Evolutionary conservation across 2,797 vertebrate species (phyloP).

Genomic region (Amphiprion clarkii): DNA sequence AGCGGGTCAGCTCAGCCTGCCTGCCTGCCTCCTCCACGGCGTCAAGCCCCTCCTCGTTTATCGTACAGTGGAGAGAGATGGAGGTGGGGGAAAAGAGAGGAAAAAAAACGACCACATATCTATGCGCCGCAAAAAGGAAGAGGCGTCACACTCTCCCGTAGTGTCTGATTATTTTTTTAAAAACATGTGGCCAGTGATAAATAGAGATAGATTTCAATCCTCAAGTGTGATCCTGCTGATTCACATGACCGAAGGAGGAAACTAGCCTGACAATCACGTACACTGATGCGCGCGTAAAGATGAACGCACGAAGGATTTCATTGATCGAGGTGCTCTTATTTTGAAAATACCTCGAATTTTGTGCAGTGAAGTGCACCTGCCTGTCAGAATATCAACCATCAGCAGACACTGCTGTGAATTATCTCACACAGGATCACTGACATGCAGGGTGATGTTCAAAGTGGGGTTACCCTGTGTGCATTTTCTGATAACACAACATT

Average conservation of each 20-base stretch:
- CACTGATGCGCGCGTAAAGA: background rate
- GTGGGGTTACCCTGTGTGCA: background rate
- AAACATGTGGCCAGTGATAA: background rate
- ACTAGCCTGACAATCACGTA: background rate
- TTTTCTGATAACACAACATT: background rate
- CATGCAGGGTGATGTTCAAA: background rate
- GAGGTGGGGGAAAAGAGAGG: background rate
- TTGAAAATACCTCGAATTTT: conserved; percentile 45
- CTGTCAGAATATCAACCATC: conserved; percentile 21
- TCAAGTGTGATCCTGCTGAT: background rate
- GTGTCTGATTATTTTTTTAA: conserved; percentile 12
- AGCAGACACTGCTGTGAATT: background rate
- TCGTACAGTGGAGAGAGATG: conserved; percentile 74
- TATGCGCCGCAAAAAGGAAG: conserved; percentile 69
- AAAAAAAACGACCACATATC: conserved; percentile 43
- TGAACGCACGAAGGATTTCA: background rate
- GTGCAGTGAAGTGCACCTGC: conserved; percentile 48
- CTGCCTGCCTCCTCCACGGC: conserved; percentile 74
- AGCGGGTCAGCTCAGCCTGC: conserved; percentile 69
- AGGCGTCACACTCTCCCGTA: conserved; percentile 67
- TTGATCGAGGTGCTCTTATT: conserved; percentile 30
- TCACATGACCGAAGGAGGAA: background rate
- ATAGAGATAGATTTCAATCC: conserved; percentile 14
- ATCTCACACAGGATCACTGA: conserved; percentile 4
- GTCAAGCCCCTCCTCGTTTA: conserved; percentile 86